Conservation (phyloP, 2,797 vertebrate genomes). For the Sebastes minor region DNA sequence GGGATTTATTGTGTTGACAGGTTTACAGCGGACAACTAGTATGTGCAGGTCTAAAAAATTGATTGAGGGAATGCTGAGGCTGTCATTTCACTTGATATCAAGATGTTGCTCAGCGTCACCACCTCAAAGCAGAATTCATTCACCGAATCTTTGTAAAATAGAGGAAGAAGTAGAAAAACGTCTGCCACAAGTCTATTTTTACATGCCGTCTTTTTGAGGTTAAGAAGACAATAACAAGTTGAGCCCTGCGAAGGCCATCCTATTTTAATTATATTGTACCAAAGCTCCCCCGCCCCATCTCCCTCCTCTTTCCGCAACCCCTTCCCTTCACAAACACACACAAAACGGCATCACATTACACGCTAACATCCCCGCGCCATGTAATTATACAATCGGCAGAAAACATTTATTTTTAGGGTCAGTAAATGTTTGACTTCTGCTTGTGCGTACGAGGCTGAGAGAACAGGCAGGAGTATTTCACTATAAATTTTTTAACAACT, state of each 20-base stretch:
- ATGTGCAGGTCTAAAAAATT: conserved; percentile 34
- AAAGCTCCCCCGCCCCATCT: conserved; percentile 67
- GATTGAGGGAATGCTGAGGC: conserved; percentile 19
- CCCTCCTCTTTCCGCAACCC: conserved; percentile 77
- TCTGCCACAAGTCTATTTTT: conserved; percentile 68
- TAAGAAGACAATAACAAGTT: conserved; percentile 80
- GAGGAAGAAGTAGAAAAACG: conserved; percentile 39
- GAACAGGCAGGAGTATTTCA: conserved; percentile 69
- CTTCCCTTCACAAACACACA: conserved; percentile 82
- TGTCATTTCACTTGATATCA: neutral
- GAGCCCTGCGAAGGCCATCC: conserved; percentile 72
- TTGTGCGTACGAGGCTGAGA: conserved; percentile 34
- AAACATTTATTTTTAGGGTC: conserved; percentile 83
- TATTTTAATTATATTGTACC: conserved; percentile 83
- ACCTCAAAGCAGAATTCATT: conserved; percentile 33
- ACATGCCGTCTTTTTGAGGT: conserved; percentile 66
- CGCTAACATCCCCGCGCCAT: conserved; percentile 63
- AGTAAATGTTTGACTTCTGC: conserved; percentile 80
- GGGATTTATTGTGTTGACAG: conserved; percentile 62
- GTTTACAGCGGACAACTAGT: conserved; percentile 43
- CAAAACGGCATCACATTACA: conserved; percentile 77
- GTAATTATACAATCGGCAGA: conserved; percentile 80
- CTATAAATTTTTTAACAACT: conserved; percentile 76
- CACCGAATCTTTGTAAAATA: conserved; percentile 29
- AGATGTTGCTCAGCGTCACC: conserved; percentile 23